These are phyloP conservation scores for Ellobium chinense DNA, from an alignment of 2,888 invertebrate species.

Conservation along the genomic window DNA sequence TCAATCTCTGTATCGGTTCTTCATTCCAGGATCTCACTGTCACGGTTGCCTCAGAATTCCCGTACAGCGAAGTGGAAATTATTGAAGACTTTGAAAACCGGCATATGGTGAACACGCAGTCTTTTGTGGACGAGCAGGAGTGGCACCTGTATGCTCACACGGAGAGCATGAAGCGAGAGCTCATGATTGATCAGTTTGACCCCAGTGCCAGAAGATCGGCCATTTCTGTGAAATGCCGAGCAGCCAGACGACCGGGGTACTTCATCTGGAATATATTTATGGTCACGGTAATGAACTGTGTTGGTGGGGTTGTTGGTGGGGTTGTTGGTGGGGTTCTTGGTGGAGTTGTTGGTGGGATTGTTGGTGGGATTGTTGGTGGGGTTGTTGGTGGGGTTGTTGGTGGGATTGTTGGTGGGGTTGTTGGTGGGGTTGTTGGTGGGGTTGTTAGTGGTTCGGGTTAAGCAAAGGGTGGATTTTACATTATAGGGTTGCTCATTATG, in stretches of 20 bases:
- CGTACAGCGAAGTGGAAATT: constrained; percentile 57
- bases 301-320: neutral
- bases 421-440: too few relatives aligned
- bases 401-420: too few relatives aligned
- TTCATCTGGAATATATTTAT: constrained; percentile 79
- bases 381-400: too few relatives aligned
- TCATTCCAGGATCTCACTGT: constrained; percentile 47
- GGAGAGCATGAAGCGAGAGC: constrained; percentile 71
- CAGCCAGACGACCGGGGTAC: constrained; percentile 76
- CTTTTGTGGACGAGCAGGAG: constrained; percentile 76
- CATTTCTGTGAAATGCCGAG: constrained; percentile 76
- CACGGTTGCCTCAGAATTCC: constrained; percentile 52
- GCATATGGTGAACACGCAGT: constrained; percentile 67
- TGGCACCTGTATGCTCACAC: constrained; percentile 74
- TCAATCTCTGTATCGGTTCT: too few relatives aligned
- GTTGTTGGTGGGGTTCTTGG: neutral
- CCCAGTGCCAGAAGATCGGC: constrained; percentile 74
- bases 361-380: too few relatives aligned
- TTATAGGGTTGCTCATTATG: too few relatives aligned
- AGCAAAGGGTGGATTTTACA: too few relatives aligned
- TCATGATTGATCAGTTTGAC: constrained; percentile 75
- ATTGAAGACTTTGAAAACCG: constrained; percentile 63
- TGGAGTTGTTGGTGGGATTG: too few relatives aligned
- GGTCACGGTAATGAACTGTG: constrained; percentile 76
- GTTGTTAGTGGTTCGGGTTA: too few relatives aligned